Conservation (phyloP, 2,113 vertebrate genomes). For the Dasyornis broadbenti region DNA sequence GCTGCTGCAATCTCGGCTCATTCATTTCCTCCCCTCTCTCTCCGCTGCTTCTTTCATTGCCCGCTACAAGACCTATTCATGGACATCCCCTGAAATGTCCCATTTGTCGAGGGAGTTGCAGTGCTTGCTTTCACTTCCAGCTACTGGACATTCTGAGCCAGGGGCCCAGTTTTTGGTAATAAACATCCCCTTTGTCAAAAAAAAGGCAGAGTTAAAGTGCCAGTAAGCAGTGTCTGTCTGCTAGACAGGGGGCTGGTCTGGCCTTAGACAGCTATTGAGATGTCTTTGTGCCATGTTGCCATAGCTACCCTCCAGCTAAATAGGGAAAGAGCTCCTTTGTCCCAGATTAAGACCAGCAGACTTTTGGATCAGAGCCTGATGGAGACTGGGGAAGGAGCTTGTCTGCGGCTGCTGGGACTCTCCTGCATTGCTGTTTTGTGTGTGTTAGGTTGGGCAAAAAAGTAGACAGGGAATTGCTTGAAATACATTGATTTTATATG, state of each 20-base stretch:
- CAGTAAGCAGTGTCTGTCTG: background rate
- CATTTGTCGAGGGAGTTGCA: background rate
- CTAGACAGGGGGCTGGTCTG: background rate
- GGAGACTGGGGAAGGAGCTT: background rate
- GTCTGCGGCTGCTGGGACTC: background rate
- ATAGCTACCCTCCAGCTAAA: slow-evolving; percentile 55
- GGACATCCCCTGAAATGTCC: background rate
- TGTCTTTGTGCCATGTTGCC: slow-evolving; percentile 53
- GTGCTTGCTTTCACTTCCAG: background rate
- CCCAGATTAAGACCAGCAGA: slow-evolving; percentile 41
- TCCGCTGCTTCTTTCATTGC: background rate
- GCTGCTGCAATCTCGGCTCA: background rate
- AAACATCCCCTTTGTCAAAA: slow-evolving; percentile 30
- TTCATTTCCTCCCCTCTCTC: background rate
- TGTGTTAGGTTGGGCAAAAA: background rate
- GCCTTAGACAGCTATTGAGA: slow-evolving; percentile 42
- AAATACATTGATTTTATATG: background rate
- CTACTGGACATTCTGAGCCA: background rate
- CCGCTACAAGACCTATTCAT: background rate
- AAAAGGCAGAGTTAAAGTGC: background rate
- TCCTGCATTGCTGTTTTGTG: background rate
- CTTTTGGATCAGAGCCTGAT: slow-evolving; percentile 25
- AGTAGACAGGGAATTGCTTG: background rate
- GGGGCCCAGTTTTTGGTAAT: background rate
- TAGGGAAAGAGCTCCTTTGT: slow-evolving; percentile 52